phyloP scores from a whole-genome alignment of 1,140 invertebrate species.

The Microplitis demolitor region DNA sequence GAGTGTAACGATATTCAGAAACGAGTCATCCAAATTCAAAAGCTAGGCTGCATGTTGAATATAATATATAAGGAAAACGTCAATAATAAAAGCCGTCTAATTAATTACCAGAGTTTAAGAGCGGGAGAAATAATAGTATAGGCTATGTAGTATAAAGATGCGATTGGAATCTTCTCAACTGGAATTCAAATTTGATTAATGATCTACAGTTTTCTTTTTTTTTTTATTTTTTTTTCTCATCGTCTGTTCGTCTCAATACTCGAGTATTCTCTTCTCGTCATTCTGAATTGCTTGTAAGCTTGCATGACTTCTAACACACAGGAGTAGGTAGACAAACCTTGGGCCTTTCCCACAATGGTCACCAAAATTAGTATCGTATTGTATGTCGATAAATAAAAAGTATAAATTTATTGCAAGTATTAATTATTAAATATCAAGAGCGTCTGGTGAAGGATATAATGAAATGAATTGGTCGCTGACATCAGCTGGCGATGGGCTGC shows the following conservation, averaged over 20 bases:
- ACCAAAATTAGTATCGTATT: too few species aligned
- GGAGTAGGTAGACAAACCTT: too few species aligned
- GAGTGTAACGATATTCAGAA: too few species aligned
- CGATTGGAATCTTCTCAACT: constrained; percentile 18
- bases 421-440: not conserved
- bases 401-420: not conserved
- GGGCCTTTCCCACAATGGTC: too few species aligned
- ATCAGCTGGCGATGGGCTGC: constrained; percentile 19
- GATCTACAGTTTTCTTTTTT: not conserved
- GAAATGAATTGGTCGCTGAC: not conserved
- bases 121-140: not conserved
- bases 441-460: not conserved
- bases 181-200: constrained; percentile 27
- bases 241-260: not conserved
- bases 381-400: not conserved
- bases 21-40: too few species aligned
- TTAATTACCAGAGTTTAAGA: constrained; percentile 19
- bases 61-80: constrained; percentile 10
- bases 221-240: not conserved
- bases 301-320: too few species aligned
- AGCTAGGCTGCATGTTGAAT: too few species aligned
- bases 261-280: too few species aligned
- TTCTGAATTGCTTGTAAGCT: too few species aligned
- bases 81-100: constrained; percentile 18
- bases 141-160: not conserved